These are phyloP conservation scores for Boulengerochromis microlepis DNA, from an alignment of 2,113 vertebrate genomes.

Conservation along the genomic window DNA sequence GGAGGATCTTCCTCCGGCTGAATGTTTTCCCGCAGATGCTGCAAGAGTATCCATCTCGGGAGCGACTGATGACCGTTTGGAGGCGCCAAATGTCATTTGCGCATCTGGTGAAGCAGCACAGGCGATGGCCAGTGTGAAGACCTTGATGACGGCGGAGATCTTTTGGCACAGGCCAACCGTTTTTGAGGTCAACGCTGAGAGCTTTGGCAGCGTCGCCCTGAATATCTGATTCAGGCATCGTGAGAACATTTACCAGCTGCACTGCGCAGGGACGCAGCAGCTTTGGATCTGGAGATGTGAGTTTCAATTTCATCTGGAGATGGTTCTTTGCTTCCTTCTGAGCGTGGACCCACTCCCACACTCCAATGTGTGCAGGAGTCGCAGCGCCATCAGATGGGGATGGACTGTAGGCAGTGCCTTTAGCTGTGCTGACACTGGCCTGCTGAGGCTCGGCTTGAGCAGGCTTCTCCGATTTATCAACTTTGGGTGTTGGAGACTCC, in stretches of 20 bases:
- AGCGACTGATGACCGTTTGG: conserved; percentile 18
- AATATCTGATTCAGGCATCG: background rate
- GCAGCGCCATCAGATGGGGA: conserved; percentile 17
- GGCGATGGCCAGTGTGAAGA: conserved; percentile 65
- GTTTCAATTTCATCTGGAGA: conserved; percentile 50
- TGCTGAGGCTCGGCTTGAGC: conserved; percentile 31
- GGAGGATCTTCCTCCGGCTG: conserved; percentile 61
- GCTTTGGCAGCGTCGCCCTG: background rate
- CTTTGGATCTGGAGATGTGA: conserved; percentile 30
- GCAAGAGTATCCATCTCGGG: conserved; percentile 46
- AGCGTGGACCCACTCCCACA: conserved; percentile 9
- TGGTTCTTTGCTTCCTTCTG: background rate
- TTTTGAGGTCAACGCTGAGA: background rate
- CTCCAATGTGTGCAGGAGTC: background rate
- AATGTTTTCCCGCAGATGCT: conserved; percentile 59
- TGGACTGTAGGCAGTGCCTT: conserved; percentile 39
- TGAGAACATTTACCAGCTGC: conserved; percentile 60
- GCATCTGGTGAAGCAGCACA: conserved; percentile 66
- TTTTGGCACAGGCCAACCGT: conserved; percentile 22
- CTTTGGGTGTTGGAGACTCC: background rate
- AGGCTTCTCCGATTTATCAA: background rate
- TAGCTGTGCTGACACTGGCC: conserved; percentile 26
- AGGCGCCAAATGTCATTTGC: conserved; percentile 60
- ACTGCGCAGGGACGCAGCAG: conserved; percentile 52
- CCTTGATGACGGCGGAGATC: conserved; percentile 67